Base-by-base conservation (phyloP, 2,888 invertebrate genomes). In the Sialis lutaria region DNA sequence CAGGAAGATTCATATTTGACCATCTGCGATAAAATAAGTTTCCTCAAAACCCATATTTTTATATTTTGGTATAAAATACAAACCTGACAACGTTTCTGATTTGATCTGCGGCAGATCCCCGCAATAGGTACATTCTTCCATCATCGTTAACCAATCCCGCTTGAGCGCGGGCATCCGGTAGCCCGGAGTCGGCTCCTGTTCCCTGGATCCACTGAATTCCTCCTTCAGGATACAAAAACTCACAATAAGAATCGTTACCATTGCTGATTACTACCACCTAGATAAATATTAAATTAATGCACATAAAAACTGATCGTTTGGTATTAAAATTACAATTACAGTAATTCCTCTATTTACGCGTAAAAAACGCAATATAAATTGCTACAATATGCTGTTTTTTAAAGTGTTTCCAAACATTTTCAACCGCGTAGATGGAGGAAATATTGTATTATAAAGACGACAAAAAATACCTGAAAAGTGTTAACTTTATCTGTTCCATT, bases 121-220 rank as follows among this genome's bases (percentile, higher is more conserved):
- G 79, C 13, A 96, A 69, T 3, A 76, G 74, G 57, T 77, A 79
- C 47, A 78, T 68, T 49, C 82, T 74, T 39, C 87, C 87, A 60
- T 90, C 88, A 51, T 84, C 84, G 1, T 88, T 75, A 52, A 90
- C 79, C 55, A 97, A 84, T 3, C 95, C 96, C 45, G 85, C 91
- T 67, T 97, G 96, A 1, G 91, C 93, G 55, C 88, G 81, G 0
- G 91, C 88, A 59, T 95, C 93, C 0, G 87, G 85, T 42, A 86
- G 61, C 31, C 79, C 80, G n/a, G 76, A 72, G n/a, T 77, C 75
- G 54, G 82, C 81, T 0, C 76, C 72, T 49, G 82, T 80, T 44
- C 83, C 84, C 61, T 87, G 84, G 46, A 90, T 77, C 97, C 97
- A 98, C 60, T 91, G 86, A 46, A 98, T 79, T 1, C 89, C 89